Conservation (phyloP, 2,113 vertebrate genomes). For the Oostethus manadensis region DNA sequence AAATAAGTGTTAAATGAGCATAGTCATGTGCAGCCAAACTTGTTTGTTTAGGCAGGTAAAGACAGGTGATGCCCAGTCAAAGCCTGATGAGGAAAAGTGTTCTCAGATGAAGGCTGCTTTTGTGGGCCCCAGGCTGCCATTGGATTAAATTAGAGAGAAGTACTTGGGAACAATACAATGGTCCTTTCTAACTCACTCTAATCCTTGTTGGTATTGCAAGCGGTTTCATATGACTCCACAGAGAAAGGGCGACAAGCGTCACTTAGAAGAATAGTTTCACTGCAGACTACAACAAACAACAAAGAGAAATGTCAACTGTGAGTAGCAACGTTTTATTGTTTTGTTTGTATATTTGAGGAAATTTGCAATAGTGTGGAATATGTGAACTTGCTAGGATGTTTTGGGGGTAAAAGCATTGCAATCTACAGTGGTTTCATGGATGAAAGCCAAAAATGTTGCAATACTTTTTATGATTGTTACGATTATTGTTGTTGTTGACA, state of each 20-base stretch:
- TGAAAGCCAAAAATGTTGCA: background rate
- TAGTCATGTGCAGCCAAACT: background rate
- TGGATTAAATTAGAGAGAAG: conserved; percentile 67
- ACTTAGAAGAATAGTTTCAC: conserved; percentile 36
- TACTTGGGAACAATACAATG: conserved; percentile 65
- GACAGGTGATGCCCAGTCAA: background rate
- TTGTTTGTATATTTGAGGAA: background rate
- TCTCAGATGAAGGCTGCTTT: conserved; percentile 24
- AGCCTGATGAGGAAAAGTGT: conserved; percentile 11
- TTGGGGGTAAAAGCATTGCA: background rate
- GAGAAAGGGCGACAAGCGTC: conserved; percentile 51
- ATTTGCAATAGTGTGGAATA: background rate
- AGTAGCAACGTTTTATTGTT: conserved; percentile 49
- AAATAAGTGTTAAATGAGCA: too few species aligned
- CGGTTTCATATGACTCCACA: conserved; percentile 74
- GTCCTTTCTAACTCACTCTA: conserved; percentile 63
- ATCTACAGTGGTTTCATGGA: background rate
- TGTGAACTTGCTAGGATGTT: background rate
- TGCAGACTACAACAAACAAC: conserved; percentile 29
- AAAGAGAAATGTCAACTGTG: conserved; percentile 69
- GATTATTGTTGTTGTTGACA: conserved; percentile 8
- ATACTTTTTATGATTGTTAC: background rate
- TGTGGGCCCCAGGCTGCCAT: conserved; percentile 29
- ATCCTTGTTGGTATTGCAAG: conserved; percentile 73
- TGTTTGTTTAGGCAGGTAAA: conserved; percentile 5